Evolutionary conservation across 2,113 vertebrate genomes (phyloP).

Genomic region (Syngnathus typhle): DNA sequence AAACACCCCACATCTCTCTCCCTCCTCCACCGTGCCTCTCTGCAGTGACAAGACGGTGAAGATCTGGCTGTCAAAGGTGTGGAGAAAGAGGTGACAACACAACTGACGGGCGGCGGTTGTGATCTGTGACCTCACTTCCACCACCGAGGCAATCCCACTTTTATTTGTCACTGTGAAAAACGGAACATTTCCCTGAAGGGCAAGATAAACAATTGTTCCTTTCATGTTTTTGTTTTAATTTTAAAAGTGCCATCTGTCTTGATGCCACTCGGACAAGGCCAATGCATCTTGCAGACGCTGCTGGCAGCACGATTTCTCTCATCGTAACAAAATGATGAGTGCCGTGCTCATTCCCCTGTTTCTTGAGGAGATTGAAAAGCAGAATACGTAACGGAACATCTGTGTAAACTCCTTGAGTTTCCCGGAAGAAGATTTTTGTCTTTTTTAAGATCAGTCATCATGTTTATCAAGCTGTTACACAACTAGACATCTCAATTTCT

Average conservation of each 20-base stretch:
- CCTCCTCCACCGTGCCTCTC: constrained; percentile 44
- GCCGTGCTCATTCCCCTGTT: constrained; percentile 43
- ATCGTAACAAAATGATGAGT: constrained; percentile 23
- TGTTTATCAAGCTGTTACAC: background rate
- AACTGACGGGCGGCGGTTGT: background rate
- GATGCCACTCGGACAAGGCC: constrained; percentile 32
- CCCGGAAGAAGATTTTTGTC: constrained; percentile 3
- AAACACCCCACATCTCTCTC: constrained; percentile 21
- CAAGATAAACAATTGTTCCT: constrained; percentile 23
- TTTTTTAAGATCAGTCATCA: constrained; percentile 1
- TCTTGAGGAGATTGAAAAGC: background rate
- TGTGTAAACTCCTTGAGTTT: constrained; percentile 11
- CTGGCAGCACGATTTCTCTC: constrained; percentile 12
- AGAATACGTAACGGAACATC: constrained; percentile 2
- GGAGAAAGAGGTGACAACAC: constrained; percentile 68
- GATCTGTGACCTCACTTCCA: constrained; percentile 18
- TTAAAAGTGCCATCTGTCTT: constrained; percentile 59
- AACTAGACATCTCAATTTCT: background rate
- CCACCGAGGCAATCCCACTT: constrained; percentile 37
- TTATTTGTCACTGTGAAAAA: constrained; percentile 19
- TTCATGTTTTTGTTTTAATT: constrained; percentile 38
- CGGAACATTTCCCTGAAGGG: constrained; percentile 14
- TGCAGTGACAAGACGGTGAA: constrained; percentile 90
- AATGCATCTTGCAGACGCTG: constrained; percentile 5
- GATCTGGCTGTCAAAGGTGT: constrained; percentile 79